Base-by-base conservation (phyloP, 2,888 invertebrate species). In the Cactoblastis cactorum region DNA sequence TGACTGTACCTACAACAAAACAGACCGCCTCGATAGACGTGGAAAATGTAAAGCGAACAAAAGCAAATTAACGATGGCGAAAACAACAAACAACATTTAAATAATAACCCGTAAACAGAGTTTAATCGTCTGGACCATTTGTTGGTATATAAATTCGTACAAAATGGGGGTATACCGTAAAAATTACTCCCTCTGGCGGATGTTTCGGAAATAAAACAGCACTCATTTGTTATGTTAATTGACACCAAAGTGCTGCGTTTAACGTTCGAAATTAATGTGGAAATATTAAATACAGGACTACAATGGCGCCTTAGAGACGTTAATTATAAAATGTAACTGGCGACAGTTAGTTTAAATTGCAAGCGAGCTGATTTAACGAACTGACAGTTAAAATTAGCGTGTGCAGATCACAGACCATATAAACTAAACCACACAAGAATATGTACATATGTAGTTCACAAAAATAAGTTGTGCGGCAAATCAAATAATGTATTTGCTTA, bases 131-230 rank as follows among this genome's bases (percentile, higher is more conserved):
- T 49, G 55, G 54, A 53, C 60, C 65, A 61, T 65, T 67, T 59
- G 52, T 56, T 43, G 43, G 59, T 64, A 61, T 63, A 64, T 65
- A 57, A 43, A 65, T 69, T 56, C 59, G 37, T 51, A 59, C 45
- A 53, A 65, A 63, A 67, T 63, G 64, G 54, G 60, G 53, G 56
- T 61, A 63, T 69, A 67, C 68, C 69, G 55, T 59, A 61, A 65
- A 65, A 66, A 66, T 61, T 58, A 52, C 49, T 52, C 56, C 60
- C 54, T 52, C 60, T 59, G 24, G 14, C 22, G 37, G 47, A 48
- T 37, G 47, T 37, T 24, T 48, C 28, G 37, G 17, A 38, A 70
- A 71, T 65, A 69, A 73, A 71, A 72, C 62, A 61, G 22, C 24
- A 15, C 43, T 43, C 43, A 28, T 43, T 43, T 43, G 43, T 43